Evolutionary conservation across 2,113 vertebrate species (phyloP), one percentile per base, ranked within the genome.

Genomic region (Tetrax tetrax): DNA sequence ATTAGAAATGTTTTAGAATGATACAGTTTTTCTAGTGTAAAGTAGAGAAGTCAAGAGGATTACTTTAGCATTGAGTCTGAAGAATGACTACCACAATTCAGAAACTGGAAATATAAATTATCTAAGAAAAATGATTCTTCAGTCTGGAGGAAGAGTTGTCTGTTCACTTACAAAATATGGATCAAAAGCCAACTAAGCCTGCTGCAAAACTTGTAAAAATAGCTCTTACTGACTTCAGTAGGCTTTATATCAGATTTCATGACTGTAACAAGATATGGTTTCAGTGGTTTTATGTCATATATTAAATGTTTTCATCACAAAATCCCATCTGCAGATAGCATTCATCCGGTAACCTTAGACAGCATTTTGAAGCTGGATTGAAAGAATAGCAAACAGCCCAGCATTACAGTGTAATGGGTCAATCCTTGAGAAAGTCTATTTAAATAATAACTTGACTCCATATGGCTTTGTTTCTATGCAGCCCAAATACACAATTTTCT

Each of bases 1-100:
- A 93, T 78, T 90, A 92, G 48, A 93, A 96, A 96, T 70, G 14
- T 60, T 82, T 83, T 56, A 89, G 63, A 89, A 70, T 86, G 15
- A 50, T 91, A 66, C 31, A 51, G 15, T 87, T 90, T 95, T 96
- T 68, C 60, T 93, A 91, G 65, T 70, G 69, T 9, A 50, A 60
- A 78, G 50, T 63, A 95, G n/a, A 91, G 56, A 74, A 92, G 48
- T 60, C 33, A 87, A 94, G 38, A 43, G 9, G 11, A 91, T 95
- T 16, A 75, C 12, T 94, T 94, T 79, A 83, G 20, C 56, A 93
- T 47, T 91, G 77, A 96, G 33, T 28, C 4, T 65, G 71, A 95
- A 97, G 95, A 95, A 96, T 56, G 16, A 83, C 47, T 60, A 77
- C 61, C 45, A 89, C 31, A 86, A 77, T 87, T 95, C 68, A 96